phyloP scores from a whole-genome alignment of 2,113 vertebrate genomes.

The Philantomba maxwellii region DNA sequence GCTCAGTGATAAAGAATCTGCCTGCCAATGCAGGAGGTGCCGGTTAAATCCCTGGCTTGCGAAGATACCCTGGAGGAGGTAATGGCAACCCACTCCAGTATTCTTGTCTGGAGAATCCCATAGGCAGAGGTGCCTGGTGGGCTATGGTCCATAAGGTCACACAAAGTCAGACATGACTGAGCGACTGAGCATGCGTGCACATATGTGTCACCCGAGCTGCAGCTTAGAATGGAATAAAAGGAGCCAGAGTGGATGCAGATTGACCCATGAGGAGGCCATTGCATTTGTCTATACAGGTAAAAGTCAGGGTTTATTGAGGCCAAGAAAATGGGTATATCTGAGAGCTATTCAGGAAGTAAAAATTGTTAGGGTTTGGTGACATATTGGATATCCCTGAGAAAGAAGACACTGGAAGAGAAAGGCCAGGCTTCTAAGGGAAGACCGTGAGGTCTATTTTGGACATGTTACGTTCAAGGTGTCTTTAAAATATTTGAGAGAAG shows the following conservation, averaged over 20 bases:
- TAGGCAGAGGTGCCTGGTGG: neutral
- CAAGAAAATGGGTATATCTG: neutral
- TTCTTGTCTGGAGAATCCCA: neutral
- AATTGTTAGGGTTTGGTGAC: neutral
- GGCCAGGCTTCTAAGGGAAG: neutral
- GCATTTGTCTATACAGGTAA: neutral
- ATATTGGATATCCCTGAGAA: neutral
- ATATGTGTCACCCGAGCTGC: neutral
- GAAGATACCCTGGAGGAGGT: neutral
- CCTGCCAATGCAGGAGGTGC: neutral
- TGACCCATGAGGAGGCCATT: neutral
- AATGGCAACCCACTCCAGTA: neutral
- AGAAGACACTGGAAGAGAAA: neutral
- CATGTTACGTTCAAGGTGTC: neutral
- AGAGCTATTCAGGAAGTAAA: neutral
- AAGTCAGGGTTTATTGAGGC: neutral
- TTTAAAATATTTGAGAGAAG: neutral
- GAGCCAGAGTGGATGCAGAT: neutral
- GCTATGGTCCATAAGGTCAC: neutral
- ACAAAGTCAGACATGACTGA: neutral
- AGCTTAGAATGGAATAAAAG: neutral
- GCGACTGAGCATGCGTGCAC: accelerated
- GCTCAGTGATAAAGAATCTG: neutral
- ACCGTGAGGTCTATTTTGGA: neutral
- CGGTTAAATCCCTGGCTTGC: neutral